Evolutionary conservation across 2,113 vertebrate genomes (phyloP).

Genomic region (Oxygymnocypris stewartii): DNA sequence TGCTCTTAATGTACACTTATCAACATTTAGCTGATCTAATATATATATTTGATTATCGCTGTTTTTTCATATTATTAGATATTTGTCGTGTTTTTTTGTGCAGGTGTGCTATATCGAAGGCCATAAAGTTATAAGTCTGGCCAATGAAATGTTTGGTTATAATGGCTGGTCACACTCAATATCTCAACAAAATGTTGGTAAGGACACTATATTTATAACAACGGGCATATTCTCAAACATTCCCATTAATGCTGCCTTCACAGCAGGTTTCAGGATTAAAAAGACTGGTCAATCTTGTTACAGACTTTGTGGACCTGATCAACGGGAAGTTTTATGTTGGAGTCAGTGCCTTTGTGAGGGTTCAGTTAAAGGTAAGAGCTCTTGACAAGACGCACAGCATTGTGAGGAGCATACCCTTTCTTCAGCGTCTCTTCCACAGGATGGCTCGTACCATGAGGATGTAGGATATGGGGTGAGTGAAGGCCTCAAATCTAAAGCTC

Average conservation of each 20-base stretch:
- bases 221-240: neutral
- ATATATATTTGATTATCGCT: neutral
- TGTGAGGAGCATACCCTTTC: neutral
- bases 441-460: constrained; percentile 93
- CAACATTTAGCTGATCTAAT: neutral
- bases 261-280: neutral
- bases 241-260: neutral
- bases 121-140: constrained; percentile 90
- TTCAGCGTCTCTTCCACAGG: constrained; percentile 70
- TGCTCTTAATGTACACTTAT: neutral
- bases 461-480: constrained; percentile 98
- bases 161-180: constrained; percentile 99
- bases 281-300: constrained; percentile 42
- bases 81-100: constrained; percentile 21
- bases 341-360: constrained; percentile 93
- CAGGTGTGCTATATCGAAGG: constrained; percentile 97
- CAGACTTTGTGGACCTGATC: constrained; percentile 94
- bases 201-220: constrained; percentile 40
- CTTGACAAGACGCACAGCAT: neutral
- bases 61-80: neutral
- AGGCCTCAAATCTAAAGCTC: constrained; percentile 93
- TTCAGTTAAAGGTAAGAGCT: constrained; percentile 88
- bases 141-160: constrained; percentile 98
- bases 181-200: constrained; percentile 95
- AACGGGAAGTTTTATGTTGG: constrained; percentile 96